Evolutionary conservation across 2,113 vertebrate genomes (phyloP), one percentile per base, ranked within the genome.

Genomic region (Tretioscincus oriximinensis): DNA sequence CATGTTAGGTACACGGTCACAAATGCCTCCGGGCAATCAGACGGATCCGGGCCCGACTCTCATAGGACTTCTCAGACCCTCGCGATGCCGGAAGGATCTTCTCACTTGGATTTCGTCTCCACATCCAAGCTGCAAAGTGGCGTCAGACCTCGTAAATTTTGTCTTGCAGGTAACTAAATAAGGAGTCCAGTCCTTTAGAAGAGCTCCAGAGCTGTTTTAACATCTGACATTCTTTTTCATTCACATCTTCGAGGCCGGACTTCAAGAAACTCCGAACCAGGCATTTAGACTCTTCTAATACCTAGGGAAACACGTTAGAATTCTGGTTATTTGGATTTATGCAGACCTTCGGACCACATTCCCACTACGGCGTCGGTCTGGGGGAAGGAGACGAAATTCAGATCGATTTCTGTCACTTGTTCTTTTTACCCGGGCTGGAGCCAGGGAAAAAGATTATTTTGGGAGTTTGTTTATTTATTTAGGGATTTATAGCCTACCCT

Each of bases 191-290:
- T 93, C 98, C 98, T 93, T 99, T 98, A 90, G 98, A 98, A 84
- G 98, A 99, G 78, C 97, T 98, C 97, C 98, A 98, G 81, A 99
- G 95, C 89, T 99, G 97, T 86, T 97, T 98, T 78, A 99, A 92
- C 97, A 99, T 99, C 93, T 98, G 93, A 87, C 98, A 99, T 89
- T 99, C 97, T 45, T 97, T 97, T 86, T 99, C 97, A 0, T 99
- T 99, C 86, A 99, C 98, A 5, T 98, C 97, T 90, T 99, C 97
- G 73, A 99, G 94, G 51, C 97, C 95, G 0, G 97, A 96, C 91
- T 96, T 96, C 88, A 99, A 91, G 88, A 99, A 97, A 84, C 98
- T 97, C 78, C 98, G 94, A 51, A 99, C 90, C 4, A 99, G 95
- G 87, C 96, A 98, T 95, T 99, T 99, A 24, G 98, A 99, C 89